phyloP scores from a whole-genome alignment of 2,113 vertebrate species.

The Illadopsis cleaveri region DNA sequence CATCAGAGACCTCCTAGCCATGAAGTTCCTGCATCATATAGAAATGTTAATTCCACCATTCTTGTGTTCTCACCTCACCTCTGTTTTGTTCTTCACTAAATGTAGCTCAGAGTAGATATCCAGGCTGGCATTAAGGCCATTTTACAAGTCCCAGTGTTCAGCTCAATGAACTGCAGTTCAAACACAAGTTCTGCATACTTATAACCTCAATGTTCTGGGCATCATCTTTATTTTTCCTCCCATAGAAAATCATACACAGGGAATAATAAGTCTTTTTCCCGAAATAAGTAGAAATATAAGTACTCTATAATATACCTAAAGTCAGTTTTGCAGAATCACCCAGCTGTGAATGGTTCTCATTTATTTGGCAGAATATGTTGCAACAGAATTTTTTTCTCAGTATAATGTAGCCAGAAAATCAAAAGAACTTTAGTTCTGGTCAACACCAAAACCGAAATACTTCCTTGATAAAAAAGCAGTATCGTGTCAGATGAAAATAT shows the following conservation, averaged over 20 bases:
- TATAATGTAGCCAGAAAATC: neutral
- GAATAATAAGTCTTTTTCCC: neutral
- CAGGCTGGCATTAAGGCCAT: neutral
- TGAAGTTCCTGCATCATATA: neutral
- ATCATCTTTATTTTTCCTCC: neutral
- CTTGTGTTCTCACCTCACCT: neutral
- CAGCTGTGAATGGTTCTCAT: neutral
- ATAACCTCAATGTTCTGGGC: neutral
- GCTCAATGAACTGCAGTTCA: neutral
- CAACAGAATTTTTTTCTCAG: neutral
- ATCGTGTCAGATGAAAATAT: neutral
- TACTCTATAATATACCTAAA: neutral
- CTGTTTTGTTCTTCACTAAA: neutral
- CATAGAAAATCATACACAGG: neutral
- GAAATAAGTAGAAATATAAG: neutral
- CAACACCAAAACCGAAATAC: neutral
- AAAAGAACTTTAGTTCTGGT: neutral
- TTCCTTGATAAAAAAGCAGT: neutral
- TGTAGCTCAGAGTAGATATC: neutral
- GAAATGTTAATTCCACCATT: neutral
- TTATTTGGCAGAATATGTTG: neutral
- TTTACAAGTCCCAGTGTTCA: neutral
- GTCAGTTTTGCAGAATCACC: neutral
- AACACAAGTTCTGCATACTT: neutral
- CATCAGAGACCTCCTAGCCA: neutral